Evolutionary conservation across 2,888 invertebrate species (phyloP).

Genomic region (Stenichneumon culpator): DNA sequence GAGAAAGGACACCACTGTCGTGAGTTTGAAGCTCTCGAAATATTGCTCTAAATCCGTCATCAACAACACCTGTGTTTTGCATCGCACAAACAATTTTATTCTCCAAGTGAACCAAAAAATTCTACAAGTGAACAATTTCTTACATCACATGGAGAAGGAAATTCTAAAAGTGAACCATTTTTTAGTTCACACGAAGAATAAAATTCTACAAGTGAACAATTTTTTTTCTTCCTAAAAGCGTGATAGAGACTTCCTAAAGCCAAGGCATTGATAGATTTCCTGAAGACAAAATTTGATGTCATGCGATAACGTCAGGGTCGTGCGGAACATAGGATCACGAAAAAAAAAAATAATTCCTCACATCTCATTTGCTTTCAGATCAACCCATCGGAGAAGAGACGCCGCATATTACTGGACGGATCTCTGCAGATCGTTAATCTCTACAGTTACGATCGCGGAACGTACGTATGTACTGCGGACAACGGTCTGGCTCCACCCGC

Average conservation of each 20-base stretch:
- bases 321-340: background rate
- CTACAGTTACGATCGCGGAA: constrained; percentile 92
- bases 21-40: constrained; percentile 82
- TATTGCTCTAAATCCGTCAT: background rate
- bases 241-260: too few relatives aligned
- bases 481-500: constrained; percentile 91
- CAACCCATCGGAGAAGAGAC: constrained; percentile 90
- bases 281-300: background rate
- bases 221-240: background rate
- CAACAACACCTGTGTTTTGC: too few relatives aligned
- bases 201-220: too few relatives aligned
- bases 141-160: too few relatives aligned
- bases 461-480: constrained; percentile 94
- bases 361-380: constrained; percentile 87
- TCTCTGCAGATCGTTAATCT: constrained; percentile 94
- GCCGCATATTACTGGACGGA: constrained; percentile 90
- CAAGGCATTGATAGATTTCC: too few relatives aligned
- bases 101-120: too few relatives aligned
- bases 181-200: too few relatives aligned
- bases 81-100: too few relatives aligned
- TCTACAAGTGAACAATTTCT: too few relatives aligned
- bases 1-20: constrained; percentile 90
- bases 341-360: background rate
- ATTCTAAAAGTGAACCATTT: too few relatives aligned
- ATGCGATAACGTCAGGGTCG: background rate